phyloP scores from a whole-genome alignment of 2,888 invertebrate species.

The Heliconius ismenius region DNA sequence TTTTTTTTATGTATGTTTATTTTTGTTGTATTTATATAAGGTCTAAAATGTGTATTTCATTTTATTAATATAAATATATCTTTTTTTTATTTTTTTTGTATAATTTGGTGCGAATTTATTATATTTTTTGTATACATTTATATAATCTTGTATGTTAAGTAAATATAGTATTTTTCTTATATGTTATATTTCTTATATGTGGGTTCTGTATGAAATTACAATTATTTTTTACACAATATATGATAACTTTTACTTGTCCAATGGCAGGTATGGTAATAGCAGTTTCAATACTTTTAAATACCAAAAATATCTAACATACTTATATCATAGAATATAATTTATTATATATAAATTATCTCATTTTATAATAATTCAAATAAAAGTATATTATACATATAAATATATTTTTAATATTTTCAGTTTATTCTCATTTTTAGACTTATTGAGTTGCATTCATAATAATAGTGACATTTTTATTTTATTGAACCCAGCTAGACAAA shows the following conservation, averaged over 20 bases:
- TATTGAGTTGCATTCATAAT: too few relatives aligned
- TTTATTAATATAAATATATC: too few relatives aligned
- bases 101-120: slow-evolving; percentile 12
- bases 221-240: not conserved
- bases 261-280: not conserved
- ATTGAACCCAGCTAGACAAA: too few relatives aligned
- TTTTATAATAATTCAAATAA: not conserved
- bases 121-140: slow-evolving; percentile 26
- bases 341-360: not conserved
- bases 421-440: too few relatives aligned
- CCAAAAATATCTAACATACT: too few relatives aligned
- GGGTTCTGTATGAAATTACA: too few relatives aligned
- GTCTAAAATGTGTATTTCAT: too few relatives aligned
- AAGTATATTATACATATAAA: not conserved
- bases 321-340: not conserved
- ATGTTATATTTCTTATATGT: too few relatives aligned
- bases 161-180: not conserved
- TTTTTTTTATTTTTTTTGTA: not conserved
- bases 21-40: too few relatives aligned
- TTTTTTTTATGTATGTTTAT: not conserved
- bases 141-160: slow-evolving; percentile 26
- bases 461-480: too few relatives aligned
- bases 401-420: not conserved
- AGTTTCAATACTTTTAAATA: not conserved
- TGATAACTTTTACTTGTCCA: not conserved